Evolutionary conservation across 2,888 invertebrate genomes (phyloP).

Genomic region (Heliconius erato): DNA sequence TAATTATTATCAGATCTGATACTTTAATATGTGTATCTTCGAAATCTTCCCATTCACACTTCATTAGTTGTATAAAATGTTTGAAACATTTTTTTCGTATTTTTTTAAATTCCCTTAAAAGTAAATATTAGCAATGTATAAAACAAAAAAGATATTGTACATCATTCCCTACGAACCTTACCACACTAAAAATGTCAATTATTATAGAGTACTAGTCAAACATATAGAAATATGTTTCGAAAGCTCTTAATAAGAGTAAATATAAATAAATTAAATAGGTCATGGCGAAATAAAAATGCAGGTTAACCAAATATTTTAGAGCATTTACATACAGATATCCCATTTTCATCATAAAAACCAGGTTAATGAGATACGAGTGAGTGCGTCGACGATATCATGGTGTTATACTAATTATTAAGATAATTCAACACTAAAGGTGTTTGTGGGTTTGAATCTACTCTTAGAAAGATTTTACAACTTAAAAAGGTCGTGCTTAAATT

Average conservation of each 20-base stretch:
- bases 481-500: too few species aligned
- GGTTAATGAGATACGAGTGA: conserved; percentile 15
- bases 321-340: conserved; percentile 4
- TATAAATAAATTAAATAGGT: conserved; percentile 12
- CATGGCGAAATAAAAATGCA: conserved; percentile 25
- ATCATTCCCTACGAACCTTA: not conserved
- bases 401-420: not conserved
- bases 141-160: too few species aligned
- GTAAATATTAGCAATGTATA: too few species aligned
- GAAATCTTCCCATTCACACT: too few species aligned
- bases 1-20: too few species aligned
- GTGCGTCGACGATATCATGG: not conserved
- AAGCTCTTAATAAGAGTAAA: conserved; percentile 8
- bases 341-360: not conserved
- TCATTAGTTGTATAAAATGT: too few species aligned
- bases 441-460: too few species aligned
- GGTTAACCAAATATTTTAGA: conserved; percentile 13
- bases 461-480: too few species aligned
- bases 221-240: not conserved
- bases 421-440: too few species aligned
- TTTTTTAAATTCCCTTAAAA: too few species aligned
- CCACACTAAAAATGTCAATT: not conserved
- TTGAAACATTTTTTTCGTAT: too few species aligned
- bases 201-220: not conserved
- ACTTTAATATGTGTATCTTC: too few species aligned